Base-by-base conservation (phyloP, 2,797 vertebrate genomes). In the Pangasius larnaudii region DNA sequence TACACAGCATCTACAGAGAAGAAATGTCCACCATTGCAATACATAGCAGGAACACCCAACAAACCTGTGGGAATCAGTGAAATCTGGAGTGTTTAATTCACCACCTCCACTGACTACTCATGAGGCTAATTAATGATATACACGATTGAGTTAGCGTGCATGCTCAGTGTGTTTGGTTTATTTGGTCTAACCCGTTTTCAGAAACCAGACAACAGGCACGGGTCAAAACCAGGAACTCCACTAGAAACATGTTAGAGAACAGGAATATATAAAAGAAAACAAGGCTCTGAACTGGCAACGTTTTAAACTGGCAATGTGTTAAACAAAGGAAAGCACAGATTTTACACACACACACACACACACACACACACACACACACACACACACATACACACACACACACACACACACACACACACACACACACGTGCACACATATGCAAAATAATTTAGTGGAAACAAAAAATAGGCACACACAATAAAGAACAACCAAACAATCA, bases 1-100 rank as follows among this genome's bases (percentile, higher is more conserved):
- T 83, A 85, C 65, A 74, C 77, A 87, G 79, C 59, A 85, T 80
- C 86, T 88, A 88, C 71, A 88, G 61, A 89, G 72, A 79, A 58
- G 36, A 83, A 82, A 63, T 69, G 58, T 33, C 3, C 77, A 56
- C 58, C 13, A 85, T 49, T 85, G 87, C 16, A 86, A 69, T 81
- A 74, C 77, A 89, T 58, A 86, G 84, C 88, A 88, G 84, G 61
- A 80, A 85, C 87, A 91, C 30, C 30, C 30, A 56, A 79, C 51
- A 79, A 22, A 79, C 30, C 51, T 79, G 77, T 22, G 51, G n/a
- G n/a, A 56, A 22, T 58, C n/a, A 78, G 49, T 19, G 14, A 78
- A 78, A 19, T 36, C 10, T 58, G 11, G 9, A 22, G 30, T 24
- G 10, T 36, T 22, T 3, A 39, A 13, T 81, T 58, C 36, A 24